Conservation (phyloP, 2,888 invertebrate genomes). For the Unio pictorum region DNA sequence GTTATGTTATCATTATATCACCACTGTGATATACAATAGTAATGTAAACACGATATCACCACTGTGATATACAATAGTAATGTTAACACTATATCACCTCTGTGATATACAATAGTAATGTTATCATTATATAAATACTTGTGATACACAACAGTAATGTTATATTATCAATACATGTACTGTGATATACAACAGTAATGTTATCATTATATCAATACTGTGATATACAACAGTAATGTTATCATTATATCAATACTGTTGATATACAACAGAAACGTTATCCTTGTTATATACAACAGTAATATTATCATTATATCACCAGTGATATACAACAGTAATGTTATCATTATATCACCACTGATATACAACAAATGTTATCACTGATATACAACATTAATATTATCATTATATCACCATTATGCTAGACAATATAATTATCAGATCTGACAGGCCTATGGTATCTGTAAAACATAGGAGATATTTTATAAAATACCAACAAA, state of each 20-base stretch:
- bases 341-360: neutral
- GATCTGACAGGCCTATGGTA: no score
- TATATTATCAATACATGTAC: no score
- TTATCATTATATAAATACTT: no score
- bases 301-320: neutral
- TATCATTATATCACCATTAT: slow-evolving; percentile 1
- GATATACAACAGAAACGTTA: neutral
- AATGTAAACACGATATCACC: no score
- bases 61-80: no score
- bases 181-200: neutral
- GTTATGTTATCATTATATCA: no score
- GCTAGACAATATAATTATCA: neutral
- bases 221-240: neutral
- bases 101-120: no score
- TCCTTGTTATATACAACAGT: neutral
- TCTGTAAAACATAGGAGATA: no score
- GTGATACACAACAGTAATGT: no score
- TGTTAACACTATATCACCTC: no score
- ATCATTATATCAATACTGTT: neutral
- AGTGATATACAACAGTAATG: neutral
- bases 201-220: neutral
- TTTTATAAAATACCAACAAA: no score
- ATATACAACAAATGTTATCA: neutral
- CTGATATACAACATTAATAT: neutral
- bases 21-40: no score